phyloP scores from a whole-genome alignment of 2,888 invertebrate genomes.

The Elgonia sp. region DNA sequence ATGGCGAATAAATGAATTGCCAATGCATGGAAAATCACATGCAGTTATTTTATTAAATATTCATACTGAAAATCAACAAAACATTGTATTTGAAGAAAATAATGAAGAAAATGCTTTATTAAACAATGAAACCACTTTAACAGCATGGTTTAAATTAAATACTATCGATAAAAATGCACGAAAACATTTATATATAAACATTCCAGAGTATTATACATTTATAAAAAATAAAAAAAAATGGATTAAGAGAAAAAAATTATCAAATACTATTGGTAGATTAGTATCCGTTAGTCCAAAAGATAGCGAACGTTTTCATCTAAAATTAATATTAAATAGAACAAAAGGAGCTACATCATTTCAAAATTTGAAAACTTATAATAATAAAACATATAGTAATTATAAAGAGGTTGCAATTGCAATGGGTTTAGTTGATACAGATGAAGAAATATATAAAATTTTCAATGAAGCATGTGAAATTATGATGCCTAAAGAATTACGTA shows the following conservation, averaged over 20 bases:
- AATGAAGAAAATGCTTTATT: conserved; percentile 22
- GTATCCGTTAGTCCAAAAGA: conserved; percentile 55
- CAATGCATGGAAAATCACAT: conserved; percentile 52
- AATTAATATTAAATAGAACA: conserved; percentile 49
- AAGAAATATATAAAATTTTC: conserved; percentile 18
- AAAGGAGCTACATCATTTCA: conserved; percentile 51
- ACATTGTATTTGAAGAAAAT: conserved; percentile 19
- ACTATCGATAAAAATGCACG: conserved; percentile 31
- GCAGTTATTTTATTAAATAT: conserved; percentile 48
- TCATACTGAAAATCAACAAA: conserved; percentile 69
- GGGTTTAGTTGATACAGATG: conserved; percentile 8
- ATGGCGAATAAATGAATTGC: conserved; percentile 71
- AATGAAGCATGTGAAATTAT: conserved; percentile 22
- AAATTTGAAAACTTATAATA: conserved; percentile 53
- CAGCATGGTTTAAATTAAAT: conserved; percentile 69
- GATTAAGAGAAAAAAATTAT: background rate
- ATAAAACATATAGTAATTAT: conserved; percentile 26
- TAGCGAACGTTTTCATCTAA: conserved; percentile 59
- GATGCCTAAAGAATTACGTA: conserved; percentile 24
- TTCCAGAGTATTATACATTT: conserved; percentile 27
- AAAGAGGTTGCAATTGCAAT: conserved; percentile 46
- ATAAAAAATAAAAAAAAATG: background rate
- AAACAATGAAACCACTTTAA: conserved; percentile 61
- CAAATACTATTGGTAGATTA: conserved; percentile 56
- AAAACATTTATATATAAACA: conserved; percentile 46